Evolutionary conservation across 2,888 invertebrate genomes (phyloP).

Genomic region (Catonia carolina): DNA sequence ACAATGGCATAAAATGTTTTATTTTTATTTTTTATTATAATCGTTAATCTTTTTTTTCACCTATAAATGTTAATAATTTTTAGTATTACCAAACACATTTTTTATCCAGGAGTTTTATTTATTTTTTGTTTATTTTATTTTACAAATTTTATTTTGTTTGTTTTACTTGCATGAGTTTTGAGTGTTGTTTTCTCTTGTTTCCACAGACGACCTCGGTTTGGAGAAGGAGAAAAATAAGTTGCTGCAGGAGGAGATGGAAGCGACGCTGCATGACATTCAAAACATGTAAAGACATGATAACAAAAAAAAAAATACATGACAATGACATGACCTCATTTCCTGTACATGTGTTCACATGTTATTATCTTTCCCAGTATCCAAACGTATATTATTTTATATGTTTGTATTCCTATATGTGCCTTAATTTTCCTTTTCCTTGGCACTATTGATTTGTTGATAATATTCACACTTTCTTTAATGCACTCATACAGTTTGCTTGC

Average conservation of each 20-base stretch:
- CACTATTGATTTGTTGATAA: not conserved
- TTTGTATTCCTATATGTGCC: no score
- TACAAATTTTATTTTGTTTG: constrained; percentile 28
- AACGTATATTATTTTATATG: no score
- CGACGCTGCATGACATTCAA: constrained; percentile 97
- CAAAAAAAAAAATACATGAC: constrained; percentile 27
- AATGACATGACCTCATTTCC: constrained; percentile 2
- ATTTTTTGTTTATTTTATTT: constrained; percentile 27
- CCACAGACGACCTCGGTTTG: constrained; percentile 88
- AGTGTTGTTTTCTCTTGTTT: constrained; percentile 13
- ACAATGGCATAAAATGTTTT: no score
- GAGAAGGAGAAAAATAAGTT: constrained; percentile 94
- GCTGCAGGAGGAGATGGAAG: constrained; percentile 97
- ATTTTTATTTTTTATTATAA: no score
- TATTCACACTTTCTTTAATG: no score
- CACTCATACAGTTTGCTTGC: no score
- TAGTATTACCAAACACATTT: no score
- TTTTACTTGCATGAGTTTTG: constrained; percentile 20
- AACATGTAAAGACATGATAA: constrained; percentile 71
- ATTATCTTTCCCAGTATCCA: not conserved
- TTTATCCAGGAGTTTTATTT: no score
- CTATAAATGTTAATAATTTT: no score
- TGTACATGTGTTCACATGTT: not conserved
- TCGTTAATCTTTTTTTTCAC: no score
- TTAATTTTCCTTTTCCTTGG: not conserved